Percentiles rank a stretch among this genome's conserved stretches.
These are phyloP conservation scores for Rallus crepitans DNA, from an alignment of 2,797 vertebrate species.

Conservation along the genomic window DNA sequence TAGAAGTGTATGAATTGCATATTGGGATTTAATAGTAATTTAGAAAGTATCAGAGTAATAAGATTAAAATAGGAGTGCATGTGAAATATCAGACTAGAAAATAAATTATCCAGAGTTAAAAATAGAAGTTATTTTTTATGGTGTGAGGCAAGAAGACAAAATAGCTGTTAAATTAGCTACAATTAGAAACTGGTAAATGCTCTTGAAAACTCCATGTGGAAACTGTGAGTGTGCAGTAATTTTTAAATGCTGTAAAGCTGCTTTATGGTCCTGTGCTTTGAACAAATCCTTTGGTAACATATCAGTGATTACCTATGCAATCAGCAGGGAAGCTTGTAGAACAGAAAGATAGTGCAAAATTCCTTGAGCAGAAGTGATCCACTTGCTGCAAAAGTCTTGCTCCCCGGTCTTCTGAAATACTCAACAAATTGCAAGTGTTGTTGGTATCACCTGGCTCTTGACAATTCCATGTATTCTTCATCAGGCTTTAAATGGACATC, in stretches of 20 bases:
- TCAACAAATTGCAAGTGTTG: background rate
- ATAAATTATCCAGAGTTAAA: conserved; percentile 31
- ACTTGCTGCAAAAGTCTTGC: background rate
- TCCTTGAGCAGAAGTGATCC: background rate
- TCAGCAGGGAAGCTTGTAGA: background rate
- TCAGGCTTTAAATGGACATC: background rate
- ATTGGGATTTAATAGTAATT: conserved; percentile 57
- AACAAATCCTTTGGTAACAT: background rate
- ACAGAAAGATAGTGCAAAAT: background rate
- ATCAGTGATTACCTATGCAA: background rate
- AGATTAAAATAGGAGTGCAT: conserved; percentile 4
- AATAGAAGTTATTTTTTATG: background rate
- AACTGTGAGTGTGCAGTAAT: background rate
- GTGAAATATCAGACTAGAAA: conserved; percentile 16
- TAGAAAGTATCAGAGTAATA: conserved; percentile 21
- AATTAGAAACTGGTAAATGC: background rate
- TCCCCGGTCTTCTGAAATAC: background rate
- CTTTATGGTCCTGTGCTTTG: background rate
- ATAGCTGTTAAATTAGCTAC: background rate
- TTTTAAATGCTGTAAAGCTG: background rate
- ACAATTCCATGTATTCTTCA: background rate
- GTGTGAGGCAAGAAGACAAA: background rate
- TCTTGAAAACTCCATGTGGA: background rate
- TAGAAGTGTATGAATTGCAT: conserved; percentile 58
- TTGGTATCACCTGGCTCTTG: background rate